Evolutionary conservation across 2,888 invertebrate species (phyloP).

Genomic region (Sinodicranocentrus sp.): DNA sequence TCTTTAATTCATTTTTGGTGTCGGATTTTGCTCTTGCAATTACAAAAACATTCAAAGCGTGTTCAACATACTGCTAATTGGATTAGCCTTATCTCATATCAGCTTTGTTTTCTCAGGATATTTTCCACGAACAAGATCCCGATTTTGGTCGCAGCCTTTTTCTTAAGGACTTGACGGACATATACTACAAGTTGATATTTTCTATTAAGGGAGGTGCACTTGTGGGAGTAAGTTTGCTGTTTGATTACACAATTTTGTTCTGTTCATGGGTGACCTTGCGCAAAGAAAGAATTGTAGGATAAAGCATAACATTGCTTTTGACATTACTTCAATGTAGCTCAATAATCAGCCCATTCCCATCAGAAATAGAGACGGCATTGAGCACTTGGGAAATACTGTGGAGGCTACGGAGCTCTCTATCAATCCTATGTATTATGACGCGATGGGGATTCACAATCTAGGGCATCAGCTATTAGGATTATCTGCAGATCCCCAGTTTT

Average conservation of each 20-base stretch:
- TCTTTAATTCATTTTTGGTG: background rate
- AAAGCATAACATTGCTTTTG: background rate
- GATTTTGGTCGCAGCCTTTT: conserved; percentile 46
- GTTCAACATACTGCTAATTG: too few species aligned
- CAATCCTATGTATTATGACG: conserved; percentile 51
- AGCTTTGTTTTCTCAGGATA: conserved; percentile 43
- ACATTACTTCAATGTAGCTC: background rate
- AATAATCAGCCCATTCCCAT: conserved; percentile 40
- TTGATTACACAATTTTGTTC: background rate
- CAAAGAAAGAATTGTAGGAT: background rate
- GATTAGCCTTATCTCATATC: too few species aligned
- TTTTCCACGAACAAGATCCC: conserved; percentile 48
- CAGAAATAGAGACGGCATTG: conserved; percentile 43
- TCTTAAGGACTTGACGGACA: conserved; percentile 35
- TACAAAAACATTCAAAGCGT: too few species aligned
- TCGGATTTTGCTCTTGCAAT: too few species aligned
- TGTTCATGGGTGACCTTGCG: background rate
- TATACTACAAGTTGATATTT: conserved; percentile 38
- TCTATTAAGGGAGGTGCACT: conserved; percentile 46
- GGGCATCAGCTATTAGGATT: conserved; percentile 55
- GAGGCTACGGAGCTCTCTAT: conserved; percentile 58
- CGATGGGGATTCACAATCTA: conserved; percentile 48
- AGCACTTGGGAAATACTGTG: conserved; percentile 48
- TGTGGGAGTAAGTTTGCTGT: conserved; percentile 22
- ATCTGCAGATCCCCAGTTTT: conserved; percentile 46